Evolutionary conservation across 2,888 invertebrate genomes (phyloP), one percentile per base, ranked within the genome.

Genomic region (Caradrina clavipalpis): DNA sequence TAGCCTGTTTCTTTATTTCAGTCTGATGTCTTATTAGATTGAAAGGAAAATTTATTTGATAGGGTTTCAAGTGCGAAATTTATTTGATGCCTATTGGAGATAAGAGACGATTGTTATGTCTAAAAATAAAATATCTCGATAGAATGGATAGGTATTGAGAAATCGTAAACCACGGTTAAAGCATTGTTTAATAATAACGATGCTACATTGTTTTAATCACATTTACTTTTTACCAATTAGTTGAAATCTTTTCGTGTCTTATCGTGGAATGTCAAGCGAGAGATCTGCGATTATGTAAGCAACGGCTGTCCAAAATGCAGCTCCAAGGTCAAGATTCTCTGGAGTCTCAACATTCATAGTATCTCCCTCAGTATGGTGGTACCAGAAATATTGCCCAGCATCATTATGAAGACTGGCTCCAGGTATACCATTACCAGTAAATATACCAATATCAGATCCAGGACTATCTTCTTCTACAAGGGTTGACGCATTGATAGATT

Each of bases 211-310:
- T n/a, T 55, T 13, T 19, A 13, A 22, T 42, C 8, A 15, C 31
- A 49, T 15, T 21, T 11, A 1, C 0, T 54, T n/a, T 22, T 21
- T 7, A 13, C 1, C 0, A 26, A 35, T 5, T 17, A 22, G 3
- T 17, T 2, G 0, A 19, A 17, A 39, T 15, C 13, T 35, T 53
- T n/a, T 22, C 11, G 5, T 7, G 0, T 19, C 53, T 89, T 87
- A 89, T 76, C 96, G 96, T 2, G 98, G 98, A 61, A 98, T 96
- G 86, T 97, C 97, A 47, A 96, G 88, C 66, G 97, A 97, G 71
- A 98, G 90, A 91, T 98, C 97, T 6, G 98, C 98, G 55, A 98
- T 96, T n/a, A 98, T 96, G 85, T 97, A 98, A 10, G 98, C 96
- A 0, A 97, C 97, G 0, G 97, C 97, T 3, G 98, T 97, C 97